A percentile compares a stretch with the other conserved stretches of the same genome.
phyloP scores from a whole-genome alignment of 2,797 vertebrate genomes.

The Myotis pilosus region DNA sequence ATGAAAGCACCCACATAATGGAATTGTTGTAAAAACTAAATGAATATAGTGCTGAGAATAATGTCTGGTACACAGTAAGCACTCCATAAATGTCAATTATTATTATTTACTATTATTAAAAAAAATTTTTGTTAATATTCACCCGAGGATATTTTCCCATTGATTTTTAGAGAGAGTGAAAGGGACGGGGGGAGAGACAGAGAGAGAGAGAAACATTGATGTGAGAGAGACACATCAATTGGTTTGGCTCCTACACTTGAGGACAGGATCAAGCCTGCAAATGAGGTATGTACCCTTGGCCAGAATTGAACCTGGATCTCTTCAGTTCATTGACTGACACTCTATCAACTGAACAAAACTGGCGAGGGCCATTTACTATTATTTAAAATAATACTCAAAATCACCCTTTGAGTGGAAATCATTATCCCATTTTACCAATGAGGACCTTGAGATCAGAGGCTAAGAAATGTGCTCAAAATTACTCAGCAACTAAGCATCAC shows the following conservation, averaged over 20 bases:
- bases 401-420: background rate
- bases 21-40: background rate
- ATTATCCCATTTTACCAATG: background rate
- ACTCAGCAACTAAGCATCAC: background rate
- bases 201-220: too few relatives aligned
- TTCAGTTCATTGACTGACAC: too few relatives aligned
- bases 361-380: background rate
- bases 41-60: background rate
- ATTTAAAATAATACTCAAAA: background rate
- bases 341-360: too few relatives aligned
- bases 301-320: too few relatives aligned
- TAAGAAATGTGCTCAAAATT: slow-evolving; percentile 45
- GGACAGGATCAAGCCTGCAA: too few relatives aligned
- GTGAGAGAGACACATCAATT: too few relatives aligned
- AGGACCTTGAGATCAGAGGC: background rate
- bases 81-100: background rate
- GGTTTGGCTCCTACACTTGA: too few relatives aligned
- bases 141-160: too few relatives aligned
- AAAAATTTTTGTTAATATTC: background rate
- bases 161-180: too few relatives aligned
- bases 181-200: too few relatives aligned
- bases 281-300: too few relatives aligned
- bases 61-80: background rate
- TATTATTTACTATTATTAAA: background rate
- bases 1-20: background rate